Evolutionary conservation across 2,888 invertebrate genomes (phyloP), one percentile per base, ranked within the genome.

Genomic region (Himalopsyche anomala): DNA sequence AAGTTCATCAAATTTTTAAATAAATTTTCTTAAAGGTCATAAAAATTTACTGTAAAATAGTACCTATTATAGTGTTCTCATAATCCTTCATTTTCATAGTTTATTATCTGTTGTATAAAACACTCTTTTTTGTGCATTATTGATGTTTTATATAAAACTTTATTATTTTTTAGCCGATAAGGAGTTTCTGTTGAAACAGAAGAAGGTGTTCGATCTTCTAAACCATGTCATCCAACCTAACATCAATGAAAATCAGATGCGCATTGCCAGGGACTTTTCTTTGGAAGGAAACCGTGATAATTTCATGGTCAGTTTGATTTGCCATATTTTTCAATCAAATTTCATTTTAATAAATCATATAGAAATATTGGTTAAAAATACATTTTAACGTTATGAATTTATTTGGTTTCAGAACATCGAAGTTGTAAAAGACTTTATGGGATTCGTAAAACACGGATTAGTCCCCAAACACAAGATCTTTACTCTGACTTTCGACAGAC

Each of bases 181-280:
- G 89, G 92, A 91, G 74, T 91, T 94, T 87, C 90, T 94, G 89
- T 89, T 90, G 54, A 93, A 92, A 89, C 94, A 94, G 89, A 92
- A 92, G 88, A 92, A 94, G 87, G 90, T 94, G n/a, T 91, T 94
- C 56, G 91, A 92, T 79, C 91, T 95, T 54, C 90, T 94, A 88
- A 93, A 93, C 88, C 94, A 94, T 89, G 91, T 95, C 85, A 93
- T 94, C 89, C 95, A 96, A 90, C 94, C 94, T 0, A 92, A 94
- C 88, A 92, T 93, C 85, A 90, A 93, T 89, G 91, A 92, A 54
- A 93, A 94, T 88, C 91, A 93, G 86, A 91, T 92, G 85, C 90
- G 92, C 81, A 92, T 94, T 85, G 93, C 93, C 56, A 90, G 91
- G 11, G 90, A 90, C 87, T 95, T 93, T 91, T 91, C 91, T 89